Conservation (phyloP, 1,140 invertebrate genomes). For the Formica exsecta region DNA sequence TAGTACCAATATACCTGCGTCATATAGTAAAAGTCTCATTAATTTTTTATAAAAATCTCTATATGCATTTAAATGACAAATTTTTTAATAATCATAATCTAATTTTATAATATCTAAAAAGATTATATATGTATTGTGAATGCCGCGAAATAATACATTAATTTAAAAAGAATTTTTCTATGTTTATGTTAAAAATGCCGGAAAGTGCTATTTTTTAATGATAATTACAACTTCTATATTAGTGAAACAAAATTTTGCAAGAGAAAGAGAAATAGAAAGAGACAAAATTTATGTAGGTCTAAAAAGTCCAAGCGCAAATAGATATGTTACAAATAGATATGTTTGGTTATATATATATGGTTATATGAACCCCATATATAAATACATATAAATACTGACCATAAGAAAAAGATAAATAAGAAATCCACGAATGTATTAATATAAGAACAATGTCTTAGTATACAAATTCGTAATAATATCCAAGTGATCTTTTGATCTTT, state of each 20-base stretch:
- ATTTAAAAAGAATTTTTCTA: no score
- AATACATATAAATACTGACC: slow-evolving; percentile 9
- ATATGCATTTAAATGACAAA: not conserved
- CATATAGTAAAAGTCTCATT: not conserved
- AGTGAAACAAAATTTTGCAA: no score
- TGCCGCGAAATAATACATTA: no score
- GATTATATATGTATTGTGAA: no score
- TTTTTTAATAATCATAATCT: not conserved
- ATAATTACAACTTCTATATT: no score
- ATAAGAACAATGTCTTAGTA: not conserved
- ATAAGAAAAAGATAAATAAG: not conserved
- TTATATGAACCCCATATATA: not conserved
- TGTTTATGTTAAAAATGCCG: no score
- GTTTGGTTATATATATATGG: no score
- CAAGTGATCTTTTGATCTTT: not conserved
- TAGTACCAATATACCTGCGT: slow-evolving; percentile 10
- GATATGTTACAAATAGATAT: no score
- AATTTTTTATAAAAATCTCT: not conserved
- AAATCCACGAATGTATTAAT: not conserved
- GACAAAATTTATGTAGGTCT: not conserved
- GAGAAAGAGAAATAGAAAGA: not conserved
- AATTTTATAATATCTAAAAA: not conserved
- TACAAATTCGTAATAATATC: not conserved
- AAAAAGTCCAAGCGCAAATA: no score
- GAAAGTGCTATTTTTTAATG: no score